These are phyloP conservation scores for Caenorhabditis angaria DNA, from an alignment of 2,888 invertebrate genomes.

Conservation along the genomic window DNA sequence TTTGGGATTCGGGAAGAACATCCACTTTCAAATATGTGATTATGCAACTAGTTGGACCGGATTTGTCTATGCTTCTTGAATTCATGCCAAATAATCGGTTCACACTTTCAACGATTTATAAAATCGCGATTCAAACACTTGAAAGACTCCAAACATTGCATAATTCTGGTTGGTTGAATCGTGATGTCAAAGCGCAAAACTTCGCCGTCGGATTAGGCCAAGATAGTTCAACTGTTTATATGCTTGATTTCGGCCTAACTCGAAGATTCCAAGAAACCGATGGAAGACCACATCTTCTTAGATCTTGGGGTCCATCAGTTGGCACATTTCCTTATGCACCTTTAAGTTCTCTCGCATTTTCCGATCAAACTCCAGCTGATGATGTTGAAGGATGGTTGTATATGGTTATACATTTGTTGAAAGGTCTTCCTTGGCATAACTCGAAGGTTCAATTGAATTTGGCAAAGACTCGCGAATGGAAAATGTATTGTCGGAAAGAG, in stretches of 20 bases:
- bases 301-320: constrained; percentile 32
- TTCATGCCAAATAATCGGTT: constrained; percentile 39
- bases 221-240: constrained; percentile 52
- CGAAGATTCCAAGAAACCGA: constrained; percentile 39
- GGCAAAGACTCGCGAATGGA: constrained; percentile 43
- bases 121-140: constrained; percentile 55
- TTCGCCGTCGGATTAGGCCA: constrained; percentile 60
- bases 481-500: constrained; percentile 37
- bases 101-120: constrained; percentile 51
- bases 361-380: constrained; percentile 32
- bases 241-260: constrained; percentile 65
- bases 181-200: constrained; percentile 64
- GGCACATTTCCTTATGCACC: constrained; percentile 44
- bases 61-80: constrained; percentile 35
- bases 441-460: constrained; percentile 12
- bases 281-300: constrained; percentile 25
- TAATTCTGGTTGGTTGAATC: constrained; percentile 55
- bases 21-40: constrained; percentile 56
- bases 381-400: constrained; percentile 44
- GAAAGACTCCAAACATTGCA: constrained; percentile 57
- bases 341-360: constrained; percentile 31
- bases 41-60: constrained; percentile 56
- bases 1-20: constrained; percentile 50
- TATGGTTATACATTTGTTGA: constrained; percentile 19
- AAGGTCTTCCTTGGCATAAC: constrained; percentile 44